Evolutionary conservation across 1,140 invertebrate species (phyloP), one percentile per base, ranked within the genome.

Genomic region (Bactericera cockerelli): DNA sequence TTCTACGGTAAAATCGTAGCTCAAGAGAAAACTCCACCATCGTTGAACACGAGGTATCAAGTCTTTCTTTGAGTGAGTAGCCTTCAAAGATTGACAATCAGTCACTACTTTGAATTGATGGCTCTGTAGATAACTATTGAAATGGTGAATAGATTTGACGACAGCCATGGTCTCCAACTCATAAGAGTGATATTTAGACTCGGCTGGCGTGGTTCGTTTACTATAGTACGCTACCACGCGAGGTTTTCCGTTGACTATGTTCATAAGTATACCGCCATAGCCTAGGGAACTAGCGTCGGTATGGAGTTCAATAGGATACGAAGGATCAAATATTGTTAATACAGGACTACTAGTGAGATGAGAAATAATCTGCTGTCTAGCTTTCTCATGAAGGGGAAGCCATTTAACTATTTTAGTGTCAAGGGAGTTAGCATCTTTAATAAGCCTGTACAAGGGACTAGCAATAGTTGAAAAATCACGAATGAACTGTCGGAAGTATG

Each of bases 151-250:
- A 0, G 62, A 33, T 6, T 64, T 56, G 13, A 70, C 67, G 0
- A 72, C 67, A 0, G 69, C 69, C 3, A 74, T 33, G 0, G 66
- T 70, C 54, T 73, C 68, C 0, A 71, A 33, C 42, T 73, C 70
- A 39, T 70, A 71, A 0, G 68, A 71, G 63, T 72, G 69, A 64
- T 73, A 70, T 53, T 64, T 61, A 11, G 60, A 13, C 61, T 70
- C 66, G 25, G 55, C 60, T 1, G 54, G 39, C 2, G 65, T 65
- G 31, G 63, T 67, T 24, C 66, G 65, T n/a, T 63, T 31, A 60
- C 68, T 70, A 39, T 63, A 72, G 59, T 72, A 72, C 24, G 59
- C 63, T 1, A 74, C 65, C 0, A 67, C 65, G 16, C 68, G 61
- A 36, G 59, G 33, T 38, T 59, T 19, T 26, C 55, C 38, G 26